These are phyloP conservation scores for Drosophila tripunctata DNA, from an alignment of 2,888 invertebrate species.

Conservation along the genomic window DNA sequence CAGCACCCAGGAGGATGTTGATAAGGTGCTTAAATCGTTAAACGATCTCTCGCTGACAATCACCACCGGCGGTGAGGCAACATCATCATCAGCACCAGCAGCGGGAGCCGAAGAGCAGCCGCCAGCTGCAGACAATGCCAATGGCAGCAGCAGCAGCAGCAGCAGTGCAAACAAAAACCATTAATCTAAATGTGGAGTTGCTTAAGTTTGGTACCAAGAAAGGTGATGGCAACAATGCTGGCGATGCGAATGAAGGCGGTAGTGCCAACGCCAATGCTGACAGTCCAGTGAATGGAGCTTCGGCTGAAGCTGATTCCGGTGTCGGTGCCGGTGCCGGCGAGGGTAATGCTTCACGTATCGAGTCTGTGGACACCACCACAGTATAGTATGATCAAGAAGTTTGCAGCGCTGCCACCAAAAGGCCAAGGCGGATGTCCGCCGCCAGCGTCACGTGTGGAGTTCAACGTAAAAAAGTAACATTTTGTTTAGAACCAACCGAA, in stretches of 20 bases:
- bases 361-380: conserved; percentile 83
- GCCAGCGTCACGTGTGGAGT: conserved; percentile 80
- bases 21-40: conserved; percentile 82
- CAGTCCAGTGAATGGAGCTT: conserved; percentile 48
- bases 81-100: conserved; percentile 37
- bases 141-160: too few relatives aligned
- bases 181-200: conserved; percentile 81
- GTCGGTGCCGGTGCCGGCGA: conserved; percentile 51
- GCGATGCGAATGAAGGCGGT: conserved; percentile 39
- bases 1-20: conserved; percentile 82
- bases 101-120: conserved; percentile 64
- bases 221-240: conserved; percentile 57
- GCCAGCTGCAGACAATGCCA: conserved; percentile 47
- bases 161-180: conserved; percentile 70
- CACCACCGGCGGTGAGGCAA: conserved; percentile 56
- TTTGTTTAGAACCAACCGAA: conserved; percentile 71
- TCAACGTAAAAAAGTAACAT: conserved; percentile 81
- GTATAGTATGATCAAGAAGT: conserved; percentile 82
- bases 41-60: conserved; percentile 82
- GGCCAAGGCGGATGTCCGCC: conserved; percentile 79
- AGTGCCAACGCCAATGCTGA: conserved; percentile 57
- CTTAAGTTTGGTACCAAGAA: conserved; percentile 77
- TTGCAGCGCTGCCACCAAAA: conserved; percentile 80
- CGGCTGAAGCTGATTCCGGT: conserved; percentile 46
- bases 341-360: conserved; percentile 77